A percentile compares a stretch with the other conserved stretches of the same genome.
Evolutionary conservation across 2,797 vertebrate genomes (phyloP).

Genomic region (Loris lydekkerianus): DNA sequence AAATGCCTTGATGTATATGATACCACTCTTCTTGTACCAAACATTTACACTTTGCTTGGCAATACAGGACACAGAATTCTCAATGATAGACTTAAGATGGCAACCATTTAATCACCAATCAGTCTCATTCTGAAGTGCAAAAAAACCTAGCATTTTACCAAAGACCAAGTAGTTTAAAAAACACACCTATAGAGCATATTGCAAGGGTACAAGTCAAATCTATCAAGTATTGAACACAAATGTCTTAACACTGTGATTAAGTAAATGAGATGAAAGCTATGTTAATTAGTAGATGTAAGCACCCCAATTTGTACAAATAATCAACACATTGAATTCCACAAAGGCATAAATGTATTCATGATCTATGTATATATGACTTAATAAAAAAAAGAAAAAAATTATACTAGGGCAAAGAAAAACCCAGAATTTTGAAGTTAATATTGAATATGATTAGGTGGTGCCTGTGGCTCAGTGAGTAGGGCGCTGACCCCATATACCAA

Average conservation of each 20-base stretch:
- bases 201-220: too few relatives aligned
- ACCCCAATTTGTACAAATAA: too few relatives aligned
- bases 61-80: background rate
- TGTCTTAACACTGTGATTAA: too few relatives aligned
- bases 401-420: background rate
- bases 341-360: too few relatives aligned
- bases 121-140: background rate
- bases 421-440: conserved; percentile 44
- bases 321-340: too few relatives aligned
- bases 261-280: too few relatives aligned
- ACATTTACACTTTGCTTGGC: background rate
- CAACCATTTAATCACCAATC: background rate
- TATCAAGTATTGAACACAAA: too few relatives aligned
- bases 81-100: background rate
- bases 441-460: conserved; percentile 15
- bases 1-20: background rate
- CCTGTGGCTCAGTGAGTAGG: too few relatives aligned
- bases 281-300: too few relatives aligned
- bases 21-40: background rate
- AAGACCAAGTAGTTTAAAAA: conserved; percentile 63
- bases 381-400: too few relatives aligned
- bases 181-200: background rate
- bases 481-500: too few relatives aligned
- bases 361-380: too few relatives aligned
- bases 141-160: conserved; percentile 64